phyloP scores from a whole-genome alignment of 2,113 vertebrate genomes.

The Myotis lucifugus region DNA sequence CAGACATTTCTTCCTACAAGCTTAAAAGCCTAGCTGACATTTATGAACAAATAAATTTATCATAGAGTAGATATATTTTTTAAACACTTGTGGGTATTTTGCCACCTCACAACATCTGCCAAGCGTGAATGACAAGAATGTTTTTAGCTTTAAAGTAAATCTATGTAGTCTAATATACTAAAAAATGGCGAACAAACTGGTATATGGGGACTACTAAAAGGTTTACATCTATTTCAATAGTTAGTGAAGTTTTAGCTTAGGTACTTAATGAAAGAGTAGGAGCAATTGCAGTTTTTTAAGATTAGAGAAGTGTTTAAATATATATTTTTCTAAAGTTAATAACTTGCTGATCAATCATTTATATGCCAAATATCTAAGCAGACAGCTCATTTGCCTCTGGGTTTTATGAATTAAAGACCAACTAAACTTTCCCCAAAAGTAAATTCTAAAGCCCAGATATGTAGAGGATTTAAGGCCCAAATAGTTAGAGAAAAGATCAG shows the following conservation, averaged over 20 bases:
- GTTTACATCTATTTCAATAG: conserved; percentile 34
- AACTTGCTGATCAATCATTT: not conserved
- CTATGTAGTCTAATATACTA: not conserved
- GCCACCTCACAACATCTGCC: conserved; percentile 56
- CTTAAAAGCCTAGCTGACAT: conserved; percentile 69
- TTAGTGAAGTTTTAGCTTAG: not conserved
- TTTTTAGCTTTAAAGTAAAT: conserved; percentile 54
- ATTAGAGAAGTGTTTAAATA: not conserved
- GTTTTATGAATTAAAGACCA: not conserved
- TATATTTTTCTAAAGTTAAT: conserved; percentile 42
- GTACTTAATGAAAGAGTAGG: not conserved
- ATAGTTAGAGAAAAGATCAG: not conserved
- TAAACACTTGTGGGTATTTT: conserved; percentile 49
- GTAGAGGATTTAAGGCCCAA: not conserved
- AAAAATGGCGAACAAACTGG: not conserved
- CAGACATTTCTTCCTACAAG: conserved; percentile 44
- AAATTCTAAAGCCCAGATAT: not conserved
- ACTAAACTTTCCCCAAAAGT: not conserved
- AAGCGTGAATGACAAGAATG: conserved; percentile 58
- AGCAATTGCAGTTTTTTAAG: not conserved
- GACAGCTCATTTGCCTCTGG: not conserved
- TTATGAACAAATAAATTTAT: conserved; percentile 77
- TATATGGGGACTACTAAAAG: not conserved
- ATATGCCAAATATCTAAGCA: not conserved
- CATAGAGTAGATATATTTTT: conserved; percentile 57